phyloP scores from a whole-genome alignment of 2,797 vertebrate species.

The Odontamblyopus lacepedii region DNA sequence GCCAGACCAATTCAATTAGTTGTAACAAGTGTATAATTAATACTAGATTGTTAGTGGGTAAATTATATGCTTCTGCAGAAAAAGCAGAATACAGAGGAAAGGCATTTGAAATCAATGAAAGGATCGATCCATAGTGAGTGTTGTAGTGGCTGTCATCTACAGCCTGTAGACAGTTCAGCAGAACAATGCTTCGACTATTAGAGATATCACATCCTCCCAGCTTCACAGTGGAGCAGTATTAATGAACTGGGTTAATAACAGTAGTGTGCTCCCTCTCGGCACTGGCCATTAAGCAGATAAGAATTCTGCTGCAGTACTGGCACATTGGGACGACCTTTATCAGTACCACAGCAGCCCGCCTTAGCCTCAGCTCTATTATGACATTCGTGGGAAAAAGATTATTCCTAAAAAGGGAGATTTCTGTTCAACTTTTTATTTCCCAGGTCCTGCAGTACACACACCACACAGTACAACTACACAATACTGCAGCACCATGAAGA shows the following conservation, averaged over 20 bases:
- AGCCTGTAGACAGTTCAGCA: constrained; percentile 19
- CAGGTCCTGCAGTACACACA: background rate
- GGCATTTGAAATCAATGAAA: constrained; percentile 10
- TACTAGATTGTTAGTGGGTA: constrained; percentile 18
- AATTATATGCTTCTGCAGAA: constrained; percentile 19
- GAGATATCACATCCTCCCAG: constrained; percentile 30
- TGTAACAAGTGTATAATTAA: constrained; percentile 37
- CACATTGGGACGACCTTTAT: constrained; percentile 60
- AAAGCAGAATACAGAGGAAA: constrained; percentile 16
- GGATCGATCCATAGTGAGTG: constrained; percentile 10
- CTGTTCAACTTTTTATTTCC: constrained; percentile 1
- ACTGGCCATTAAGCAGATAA: constrained; percentile 60
- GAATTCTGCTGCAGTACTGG: constrained; percentile 51
- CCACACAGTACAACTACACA: background rate
- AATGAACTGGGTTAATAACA: constrained; percentile 32
- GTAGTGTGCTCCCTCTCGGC: constrained; percentile 20
- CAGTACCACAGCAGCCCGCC: constrained; percentile 49
- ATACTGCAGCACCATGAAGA: background rate
- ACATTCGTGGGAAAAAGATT: constrained; percentile 29
- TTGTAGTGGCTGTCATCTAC: constrained; percentile 22
- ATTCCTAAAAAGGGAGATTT: constrained; percentile 12
- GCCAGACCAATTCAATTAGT: constrained; percentile 42
- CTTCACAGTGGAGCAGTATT: constrained; percentile 11
- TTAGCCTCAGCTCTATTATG: constrained; percentile 37
- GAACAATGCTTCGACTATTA: constrained; percentile 25